phyloP scores from a whole-genome alignment of 2,797 vertebrate species.

The Sebastes oblongus region DNA sequence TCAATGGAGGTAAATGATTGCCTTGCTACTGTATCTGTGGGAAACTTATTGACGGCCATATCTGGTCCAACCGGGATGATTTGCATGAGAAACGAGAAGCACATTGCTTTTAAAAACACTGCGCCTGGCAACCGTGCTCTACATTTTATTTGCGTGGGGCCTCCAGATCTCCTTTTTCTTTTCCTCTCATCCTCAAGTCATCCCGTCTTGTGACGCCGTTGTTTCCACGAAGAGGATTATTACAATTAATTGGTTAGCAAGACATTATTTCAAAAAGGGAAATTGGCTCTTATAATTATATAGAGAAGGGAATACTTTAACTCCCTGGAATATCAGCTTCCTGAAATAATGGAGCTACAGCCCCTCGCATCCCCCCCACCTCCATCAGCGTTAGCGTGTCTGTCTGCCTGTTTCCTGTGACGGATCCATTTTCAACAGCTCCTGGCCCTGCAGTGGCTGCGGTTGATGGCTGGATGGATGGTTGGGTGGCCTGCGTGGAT shows the following conservation, averaged over 20 bases:
- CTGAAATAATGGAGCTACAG: conserved; percentile 77
- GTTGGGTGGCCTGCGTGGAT: conserved; percentile 59
- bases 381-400: conserved; percentile 65
- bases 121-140: conserved; percentile 23
- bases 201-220: conserved; percentile 54
- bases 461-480: conserved; percentile 51
- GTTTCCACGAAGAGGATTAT: conserved; percentile 78
- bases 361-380: conserved; percentile 41
- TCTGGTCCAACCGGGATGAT: conserved; percentile 52
- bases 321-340: conserved; percentile 83
- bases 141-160: conserved; percentile 32
- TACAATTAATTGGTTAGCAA: conserved; percentile 81
- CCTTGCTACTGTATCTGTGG: conserved; percentile 68
- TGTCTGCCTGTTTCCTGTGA: conserved; percentile 80
- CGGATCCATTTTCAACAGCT: conserved; percentile 78
- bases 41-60: conserved; percentile 65
- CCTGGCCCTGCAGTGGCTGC: conserved; percentile 54
- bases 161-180: conserved; percentile 20
- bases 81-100: conserved; percentile 56
- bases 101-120: conserved; percentile 53
- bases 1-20: conserved; percentile 69
- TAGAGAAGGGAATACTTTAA: conserved; percentile 82
- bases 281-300: conserved; percentile 85
- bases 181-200: conserved; percentile 43
- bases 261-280: conserved; percentile 84